Conservation (phyloP, 2,888 invertebrate species). For the Meta bourneti region DNA sequence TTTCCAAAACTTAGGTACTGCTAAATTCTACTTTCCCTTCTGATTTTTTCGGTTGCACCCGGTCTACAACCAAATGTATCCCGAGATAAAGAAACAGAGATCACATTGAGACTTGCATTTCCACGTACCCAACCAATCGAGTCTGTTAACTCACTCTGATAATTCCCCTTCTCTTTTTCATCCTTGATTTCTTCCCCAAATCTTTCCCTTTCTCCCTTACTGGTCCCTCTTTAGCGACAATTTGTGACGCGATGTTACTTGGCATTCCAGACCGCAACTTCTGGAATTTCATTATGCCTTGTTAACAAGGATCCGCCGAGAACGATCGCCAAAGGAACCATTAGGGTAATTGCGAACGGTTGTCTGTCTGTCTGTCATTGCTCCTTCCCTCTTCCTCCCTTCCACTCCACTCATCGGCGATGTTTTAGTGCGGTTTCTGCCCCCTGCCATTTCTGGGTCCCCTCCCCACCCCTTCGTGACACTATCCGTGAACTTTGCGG, state of each 20-base stretch:
- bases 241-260: slow-evolving; percentile 70
- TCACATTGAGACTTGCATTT: too few species aligned
- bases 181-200: neutral
- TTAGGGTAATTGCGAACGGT: slow-evolving; percentile 72
- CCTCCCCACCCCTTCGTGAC: neutral
- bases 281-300: slow-evolving; percentile 76
- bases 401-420: slow-evolving; percentile 1
- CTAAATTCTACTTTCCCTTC: too few species aligned
- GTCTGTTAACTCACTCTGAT: too few species aligned
- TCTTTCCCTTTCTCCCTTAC: neutral
- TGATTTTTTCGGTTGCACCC: too few species aligned
- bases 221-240: slow-evolving; percentile 17
- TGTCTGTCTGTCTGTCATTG: slow-evolving; percentile 65
- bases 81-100: too few species aligned
- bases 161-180: neutral
- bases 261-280: slow-evolving; percentile 74
- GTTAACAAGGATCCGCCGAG: slow-evolving; percentile 72
- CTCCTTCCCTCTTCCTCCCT: neutral
- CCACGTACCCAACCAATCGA: too few species aligned
- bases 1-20: too few species aligned
- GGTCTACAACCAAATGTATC: too few species aligned
- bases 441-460: neutral
- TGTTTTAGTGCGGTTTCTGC: slow-evolving; percentile 39
- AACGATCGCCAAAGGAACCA: slow-evolving; percentile 76
- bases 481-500: slow-evolving; percentile 26